Conservation (phyloP, 2,888 invertebrate species). For the Archips xylosteana region DNA sequence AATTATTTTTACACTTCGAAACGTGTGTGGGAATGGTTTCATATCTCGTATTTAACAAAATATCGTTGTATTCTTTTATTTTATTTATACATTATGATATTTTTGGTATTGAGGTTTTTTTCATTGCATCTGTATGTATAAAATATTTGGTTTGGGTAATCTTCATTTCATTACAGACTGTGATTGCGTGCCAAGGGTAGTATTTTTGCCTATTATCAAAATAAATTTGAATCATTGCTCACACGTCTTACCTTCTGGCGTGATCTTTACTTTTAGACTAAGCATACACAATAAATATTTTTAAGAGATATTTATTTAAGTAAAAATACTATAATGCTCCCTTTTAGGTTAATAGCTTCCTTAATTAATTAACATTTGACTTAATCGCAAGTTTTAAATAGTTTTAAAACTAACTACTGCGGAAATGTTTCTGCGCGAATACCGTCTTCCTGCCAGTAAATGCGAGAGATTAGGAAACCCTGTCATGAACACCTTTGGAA, state of each 20-base stretch:
- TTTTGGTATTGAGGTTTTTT: slow-evolving; percentile 21
- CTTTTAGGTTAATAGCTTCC: slow-evolving; percentile 34
- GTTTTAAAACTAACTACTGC: slow-evolving; percentile 31
- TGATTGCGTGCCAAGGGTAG: slow-evolving; percentile 5
- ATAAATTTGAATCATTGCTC: slow-evolving; percentile 61
- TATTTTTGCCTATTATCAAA: slow-evolving; percentile 6
- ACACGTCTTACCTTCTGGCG: slow-evolving; percentile 82
- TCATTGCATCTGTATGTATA: slow-evolving; percentile 24
- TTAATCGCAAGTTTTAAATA: slow-evolving; percentile 51
- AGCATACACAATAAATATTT: not conserved
- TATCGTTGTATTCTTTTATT: slow-evolving; percentile 22
- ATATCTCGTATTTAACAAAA: slow-evolving; percentile 50
- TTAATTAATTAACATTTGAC: slow-evolving; percentile 53
- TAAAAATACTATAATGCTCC: slow-evolving; percentile 12
- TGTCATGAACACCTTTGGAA: slow-evolving; percentile 67
- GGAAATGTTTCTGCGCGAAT: slow-evolving; percentile 63
- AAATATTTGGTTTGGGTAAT: slow-evolving; percentile 20
- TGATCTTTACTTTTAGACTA: slow-evolving; percentile 50
- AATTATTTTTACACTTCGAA: slow-evolving; percentile 62
- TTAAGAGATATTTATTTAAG: slow-evolving; percentile 17
- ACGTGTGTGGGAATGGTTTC: slow-evolving; percentile 63
- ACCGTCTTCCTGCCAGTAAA: slow-evolving; percentile 83
- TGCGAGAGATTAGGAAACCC: slow-evolving; percentile 58
- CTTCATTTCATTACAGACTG: slow-evolving; percentile 1
- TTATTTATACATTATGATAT: slow-evolving; percentile 4